Evolutionary conservation across 2,888 invertebrate genomes (phyloP), one percentile per base, ranked within the genome.

Genomic region (Cheilosia grossa): DNA sequence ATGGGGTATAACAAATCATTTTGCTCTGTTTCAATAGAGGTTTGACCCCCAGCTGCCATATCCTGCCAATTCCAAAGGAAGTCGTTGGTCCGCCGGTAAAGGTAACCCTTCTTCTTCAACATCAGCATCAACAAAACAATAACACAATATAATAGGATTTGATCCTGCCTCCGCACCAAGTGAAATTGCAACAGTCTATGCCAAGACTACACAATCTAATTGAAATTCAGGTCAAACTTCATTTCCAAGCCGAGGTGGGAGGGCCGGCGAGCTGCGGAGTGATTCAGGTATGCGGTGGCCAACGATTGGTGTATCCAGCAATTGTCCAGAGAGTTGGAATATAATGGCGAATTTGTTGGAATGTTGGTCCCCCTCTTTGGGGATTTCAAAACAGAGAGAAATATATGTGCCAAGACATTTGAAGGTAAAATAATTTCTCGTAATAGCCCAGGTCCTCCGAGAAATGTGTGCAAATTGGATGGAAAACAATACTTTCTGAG

Each of bases 211-310:
- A 21, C 19, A 58, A 58, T 58, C 33, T 58, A 58, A 58, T 58
- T 58, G 58, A 58, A 58, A 37, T 58, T 37, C 58, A 58, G 58
- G 37, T 58, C 58, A 58, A 58, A 58, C 58, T 58, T 58, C 58
- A 40, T 58, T 58, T 37, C 13, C 21, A 7, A 19, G 58, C 13
- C 7, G 5, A 44, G 44, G 44, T 27, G 27, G 27, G 27, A 1
- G 27, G 1, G 27, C 6, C 27, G 27, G 27, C 27, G 27, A 6
- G 27, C 27, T 5, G 27, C 6, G 27, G 27, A 27, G 27, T 27
- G 27, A 27, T 6, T 17, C 7, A 17, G 44, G 17, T 7, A 17
- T 33, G 33, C 10, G 33, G 33, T 33, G 2, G 10, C 33, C 9
- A 33, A 33, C 33, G 2, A 33, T 33, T 10, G 33, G 10, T 4